Conservation (phyloP, 2,113 vertebrate species). For the Hemiscyllium ocellatum region DNA sequence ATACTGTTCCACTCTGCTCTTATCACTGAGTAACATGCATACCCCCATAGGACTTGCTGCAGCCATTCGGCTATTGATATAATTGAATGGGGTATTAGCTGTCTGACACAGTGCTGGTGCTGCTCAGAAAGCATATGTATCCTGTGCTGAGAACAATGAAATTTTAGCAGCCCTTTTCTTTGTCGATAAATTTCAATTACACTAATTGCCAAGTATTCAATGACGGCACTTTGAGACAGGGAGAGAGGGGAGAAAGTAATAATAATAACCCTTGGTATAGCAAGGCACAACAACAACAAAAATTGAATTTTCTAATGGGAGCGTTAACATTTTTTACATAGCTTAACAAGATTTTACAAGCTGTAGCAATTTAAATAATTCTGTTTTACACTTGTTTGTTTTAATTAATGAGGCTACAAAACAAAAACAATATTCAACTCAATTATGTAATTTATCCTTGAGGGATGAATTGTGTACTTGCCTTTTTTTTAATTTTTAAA, state of each 20-base stretch:
- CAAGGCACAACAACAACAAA: slow-evolving; percentile 50
- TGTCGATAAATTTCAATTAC: slow-evolving; percentile 98
- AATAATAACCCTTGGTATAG: slow-evolving; percentile 9
- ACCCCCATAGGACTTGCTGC: slow-evolving; percentile 83
- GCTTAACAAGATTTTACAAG: slow-evolving; percentile 71
- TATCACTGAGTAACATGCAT: slow-evolving; percentile 94
- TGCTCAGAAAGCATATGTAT: slow-evolving; percentile 65
- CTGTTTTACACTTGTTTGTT: slow-evolving; percentile 73
- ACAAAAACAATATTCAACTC: slow-evolving; percentile 59
- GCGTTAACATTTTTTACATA: slow-evolving; percentile 63
- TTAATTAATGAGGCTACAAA: slow-evolving; percentile 50
- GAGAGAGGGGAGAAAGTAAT: slow-evolving; percentile 57
- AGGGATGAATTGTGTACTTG: slow-evolving; percentile 53
- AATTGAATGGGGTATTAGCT: slow-evolving; percentile 79
- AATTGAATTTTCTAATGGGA: slow-evolving; percentile 68
- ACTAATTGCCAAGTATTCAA: slow-evolving; percentile 93
- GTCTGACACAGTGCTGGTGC: slow-evolving; percentile 63
- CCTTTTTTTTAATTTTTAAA: slow-evolving; percentile 44
- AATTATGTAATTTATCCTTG: slow-evolving; percentile 60
- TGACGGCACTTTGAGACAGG: slow-evolving; percentile 65
- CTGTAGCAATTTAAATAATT: slow-evolving; percentile 58
- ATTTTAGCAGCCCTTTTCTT: slow-evolving; percentile 67
- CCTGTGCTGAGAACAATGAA: slow-evolving; percentile 79
- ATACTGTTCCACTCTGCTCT: slow-evolving; percentile 78
- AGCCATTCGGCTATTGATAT: slow-evolving; percentile 88